These are phyloP conservation scores for Augiades crinisus DNA, from an alignment of 2,888 invertebrate genomes.

Conservation along the genomic window DNA sequence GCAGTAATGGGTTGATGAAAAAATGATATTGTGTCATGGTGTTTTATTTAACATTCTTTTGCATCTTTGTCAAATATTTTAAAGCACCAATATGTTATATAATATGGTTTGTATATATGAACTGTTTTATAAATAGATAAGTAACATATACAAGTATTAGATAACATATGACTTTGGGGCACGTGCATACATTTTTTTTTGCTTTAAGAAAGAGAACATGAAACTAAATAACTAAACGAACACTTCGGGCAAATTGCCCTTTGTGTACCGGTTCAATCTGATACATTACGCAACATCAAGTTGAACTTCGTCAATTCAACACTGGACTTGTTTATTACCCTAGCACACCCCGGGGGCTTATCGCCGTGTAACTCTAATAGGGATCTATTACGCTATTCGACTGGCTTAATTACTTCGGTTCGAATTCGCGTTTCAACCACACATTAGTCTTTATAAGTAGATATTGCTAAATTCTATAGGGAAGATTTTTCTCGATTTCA, in stretches of 20 bases:
- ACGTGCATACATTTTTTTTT: too few species aligned
- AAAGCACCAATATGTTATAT: too few species aligned
- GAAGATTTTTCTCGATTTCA: not conserved
- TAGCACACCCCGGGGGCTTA: conserved; percentile 53
- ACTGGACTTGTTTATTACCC: conserved; percentile 36
- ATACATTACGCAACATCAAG: conserved; percentile 22
- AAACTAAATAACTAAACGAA: not conserved
- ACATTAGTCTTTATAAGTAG: conserved; percentile 27
- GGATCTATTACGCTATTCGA: conserved; percentile 60
- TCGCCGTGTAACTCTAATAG: conserved; percentile 58
- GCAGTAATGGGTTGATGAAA: too few species aligned
- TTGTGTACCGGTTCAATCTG: conserved; percentile 20
- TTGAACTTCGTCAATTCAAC: conserved; percentile 34
- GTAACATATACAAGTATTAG: too few species aligned
- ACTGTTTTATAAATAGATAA: too few species aligned
- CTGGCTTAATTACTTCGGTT: conserved; percentile 42
- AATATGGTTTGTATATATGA: too few species aligned
- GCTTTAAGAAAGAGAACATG: too few species aligned
- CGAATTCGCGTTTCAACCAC: conserved; percentile 22
- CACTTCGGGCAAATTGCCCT: conserved; percentile 13
- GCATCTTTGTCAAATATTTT: too few species aligned
- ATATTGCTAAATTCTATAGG: conserved; percentile 20
- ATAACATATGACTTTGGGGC: too few species aligned
- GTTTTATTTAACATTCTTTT: too few species aligned
- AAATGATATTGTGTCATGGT: too few species aligned